These are phyloP conservation scores for Pampus argenteus DNA, from an alignment of 2,797 vertebrate genomes.

Conservation along the genomic window DNA sequence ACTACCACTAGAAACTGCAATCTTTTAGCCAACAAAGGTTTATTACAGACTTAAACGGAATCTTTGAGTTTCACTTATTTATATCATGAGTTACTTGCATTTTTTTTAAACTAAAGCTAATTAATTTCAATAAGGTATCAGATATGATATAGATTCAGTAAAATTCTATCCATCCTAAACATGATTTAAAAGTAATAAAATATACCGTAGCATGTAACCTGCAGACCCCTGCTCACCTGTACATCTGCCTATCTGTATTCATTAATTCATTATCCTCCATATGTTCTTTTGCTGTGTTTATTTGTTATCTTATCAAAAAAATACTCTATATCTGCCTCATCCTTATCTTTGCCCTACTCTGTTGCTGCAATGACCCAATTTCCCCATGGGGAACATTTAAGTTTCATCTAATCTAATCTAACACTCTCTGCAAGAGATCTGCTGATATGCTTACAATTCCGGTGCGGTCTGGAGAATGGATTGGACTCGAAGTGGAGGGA, in stretches of 20 bases:
- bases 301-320: conserved; percentile 17
- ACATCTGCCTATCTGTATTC: neutral
- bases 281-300: conserved; percentile 13
- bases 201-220: neutral
- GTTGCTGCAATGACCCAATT: conserved; percentile 42
- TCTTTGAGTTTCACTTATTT: too few species aligned
- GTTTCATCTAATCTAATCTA: conserved; percentile 47
- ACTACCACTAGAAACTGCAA: neutral
- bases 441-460: conserved; percentile 42
- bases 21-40: neutral
- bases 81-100: neutral
- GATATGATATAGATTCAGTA: neutral
- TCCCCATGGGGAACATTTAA: conserved; percentile 33
- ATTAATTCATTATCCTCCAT: neutral
- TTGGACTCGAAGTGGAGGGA: conserved; percentile 22
- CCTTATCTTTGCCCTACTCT: conserved; percentile 4
- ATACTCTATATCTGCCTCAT: conserved; percentile 1
- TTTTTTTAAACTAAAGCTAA: neutral
- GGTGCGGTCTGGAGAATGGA: conserved; percentile 26
- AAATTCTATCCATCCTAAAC: neutral
- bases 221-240: neutral
- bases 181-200: neutral
- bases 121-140: neutral
- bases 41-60: neutral
- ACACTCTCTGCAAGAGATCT: conserved; percentile 49